phyloP scores from a whole-genome alignment of 2,888 invertebrate species.

The Limnephilus auricula region DNA sequence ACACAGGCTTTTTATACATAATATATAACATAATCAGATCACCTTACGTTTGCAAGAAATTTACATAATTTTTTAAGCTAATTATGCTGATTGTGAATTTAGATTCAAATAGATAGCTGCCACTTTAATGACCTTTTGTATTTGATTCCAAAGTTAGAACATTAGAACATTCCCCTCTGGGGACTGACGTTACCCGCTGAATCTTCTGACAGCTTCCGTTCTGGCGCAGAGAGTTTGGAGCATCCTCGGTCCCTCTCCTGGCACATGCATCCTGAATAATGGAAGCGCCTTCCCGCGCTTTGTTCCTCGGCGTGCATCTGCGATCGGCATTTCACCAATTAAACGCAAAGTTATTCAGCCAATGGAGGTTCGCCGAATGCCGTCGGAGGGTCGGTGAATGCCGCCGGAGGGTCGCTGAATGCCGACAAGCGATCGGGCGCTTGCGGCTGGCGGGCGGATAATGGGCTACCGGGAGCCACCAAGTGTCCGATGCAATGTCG shows the following conservation, averaged over 20 bases:
- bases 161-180: not conserved
- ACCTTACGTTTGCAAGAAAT: no score
- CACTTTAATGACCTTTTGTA: not conserved
- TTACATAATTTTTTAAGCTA: no score
- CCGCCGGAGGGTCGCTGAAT: conserved; percentile 21
- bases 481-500: conserved; percentile 45
- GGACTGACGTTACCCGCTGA: not conserved
- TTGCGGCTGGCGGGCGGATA: conserved; percentile 34
- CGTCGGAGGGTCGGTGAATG: not conserved
- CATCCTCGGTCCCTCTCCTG: conserved; percentile 21
- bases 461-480: conserved; percentile 30
- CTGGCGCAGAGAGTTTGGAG: conserved; percentile 21
- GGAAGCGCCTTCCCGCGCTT: conserved; percentile 37
- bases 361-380: conserved; percentile 44
- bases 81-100: not conserved
- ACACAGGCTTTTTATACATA: no score
- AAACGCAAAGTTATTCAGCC: conserved; percentile 62
- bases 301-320: conserved; percentile 56
- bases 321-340: conserved; percentile 63
- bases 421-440: conserved; percentile 42
- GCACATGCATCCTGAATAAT: conserved; percentile 35
- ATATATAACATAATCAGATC: no score
- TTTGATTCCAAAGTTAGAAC: not conserved
- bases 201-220: conserved; percentile 47
- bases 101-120: not conserved